Evolutionary conservation across 1,140 invertebrate genomes (phyloP), one percentile per base, ranked within the genome.

Genomic region (Lordiphosa mommai): DNA sequence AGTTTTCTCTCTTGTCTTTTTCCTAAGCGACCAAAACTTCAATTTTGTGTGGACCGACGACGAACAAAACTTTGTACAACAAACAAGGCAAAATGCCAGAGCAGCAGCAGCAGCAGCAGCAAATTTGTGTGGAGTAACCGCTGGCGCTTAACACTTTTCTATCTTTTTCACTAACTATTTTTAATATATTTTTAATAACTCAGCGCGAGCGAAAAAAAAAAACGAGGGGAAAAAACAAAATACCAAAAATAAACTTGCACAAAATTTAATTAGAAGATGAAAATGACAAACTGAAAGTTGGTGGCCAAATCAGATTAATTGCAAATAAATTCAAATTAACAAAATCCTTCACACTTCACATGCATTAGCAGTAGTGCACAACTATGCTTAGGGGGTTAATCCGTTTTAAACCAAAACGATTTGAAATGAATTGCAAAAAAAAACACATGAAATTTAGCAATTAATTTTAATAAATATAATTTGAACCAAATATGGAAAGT

Each of bases 121-220:
- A 64, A 74, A 49, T 64, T 68, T 69, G 52, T 23, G 20, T 23
- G 20, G 20, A 72, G 55, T 61, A 74, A 74, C 72, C 51, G 72
- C 72, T 72, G 53, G 72, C 52, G 72, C 72, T 61, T 50, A 76
- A 77, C 72, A 77, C 72, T 72, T 76, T 72, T 14, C n/a, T 23
- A n/a, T n/a, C 2, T 20, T 23, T 7, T 23, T 8, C 10, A 10
- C 6, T 5, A 14, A 61, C 14, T 49, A 23, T 17, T 70, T 69
- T 50, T 63, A 70, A 70, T 70, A 63, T 70, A 63, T 70, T 47
- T 63, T 70, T 63, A 70, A 70, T 70, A 71, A 70, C 58, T 36
- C 37, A 12, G 3, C 20, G 9, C 4, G 13, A 16, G 34, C 6
- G 2, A 14, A 14, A 13, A 13, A 33, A 9, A 10, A 16, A 14